Conservation (phyloP, 2,888 invertebrate genomes). For the Dolomedes plantarius region DNA sequence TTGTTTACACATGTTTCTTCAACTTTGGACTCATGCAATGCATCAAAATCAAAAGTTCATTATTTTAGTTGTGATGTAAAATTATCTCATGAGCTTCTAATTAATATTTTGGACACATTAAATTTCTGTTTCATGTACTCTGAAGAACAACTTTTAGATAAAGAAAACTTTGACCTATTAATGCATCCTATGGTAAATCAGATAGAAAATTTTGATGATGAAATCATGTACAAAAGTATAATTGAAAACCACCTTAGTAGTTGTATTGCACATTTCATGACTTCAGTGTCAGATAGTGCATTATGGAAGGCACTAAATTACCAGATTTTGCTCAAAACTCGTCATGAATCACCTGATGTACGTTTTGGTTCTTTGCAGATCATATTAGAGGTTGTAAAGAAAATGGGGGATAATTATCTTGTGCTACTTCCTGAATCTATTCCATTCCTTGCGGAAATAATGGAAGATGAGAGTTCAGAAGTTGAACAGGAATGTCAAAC, state of each 20-base stretch:
- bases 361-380: constrained; percentile 84
- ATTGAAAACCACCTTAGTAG: constrained; percentile 83
- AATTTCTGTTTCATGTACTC: constrained; percentile 88
- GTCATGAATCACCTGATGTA: constrained; percentile 84
- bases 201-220: constrained; percentile 78
- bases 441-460: constrained; percentile 93
- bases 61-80: constrained; percentile 16
- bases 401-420: constrained; percentile 91
- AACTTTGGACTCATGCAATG: constrained; percentile 83
- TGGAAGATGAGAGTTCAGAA: constrained; percentile 83
- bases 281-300: constrained; percentile 88
- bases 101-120: constrained; percentile 85
- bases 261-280: constrained; percentile 88
- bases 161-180: constrained; percentile 88
- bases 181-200: constrained; percentile 93
- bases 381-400: constrained; percentile 86
- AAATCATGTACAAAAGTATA: constrained; percentile 81
- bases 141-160: constrained; percentile 88
- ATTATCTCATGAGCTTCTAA: constrained; percentile 79
- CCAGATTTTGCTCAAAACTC: constrained; percentile 90
- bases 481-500: constrained; percentile 88
- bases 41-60: constrained; percentile 78
- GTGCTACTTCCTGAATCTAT: constrained; percentile 93
- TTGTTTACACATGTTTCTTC: constrained; percentile 86
- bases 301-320: constrained; percentile 94